Conservation (phyloP, 2,888 invertebrate species). For the Trypoxylon attenuatum region DNA sequence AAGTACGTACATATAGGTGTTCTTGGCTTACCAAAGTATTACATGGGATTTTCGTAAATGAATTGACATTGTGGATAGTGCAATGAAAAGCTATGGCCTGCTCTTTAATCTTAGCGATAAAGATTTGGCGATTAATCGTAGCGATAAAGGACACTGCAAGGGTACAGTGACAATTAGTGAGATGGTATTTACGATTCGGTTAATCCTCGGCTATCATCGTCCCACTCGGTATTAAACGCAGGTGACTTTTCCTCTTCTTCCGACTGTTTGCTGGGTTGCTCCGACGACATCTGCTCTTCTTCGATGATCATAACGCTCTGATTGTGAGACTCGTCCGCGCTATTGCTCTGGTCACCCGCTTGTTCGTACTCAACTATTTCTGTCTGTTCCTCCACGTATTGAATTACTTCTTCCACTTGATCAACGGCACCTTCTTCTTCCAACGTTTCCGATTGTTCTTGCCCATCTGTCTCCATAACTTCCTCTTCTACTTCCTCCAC, state of each 20-base stretch:
- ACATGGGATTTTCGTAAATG: too few relatives aligned
- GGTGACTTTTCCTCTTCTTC: too few relatives aligned
- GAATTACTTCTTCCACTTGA: slow-evolving; percentile 67
- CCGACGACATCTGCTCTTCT: slow-evolving; percentile 66
- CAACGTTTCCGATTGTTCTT: slow-evolving; percentile 54
- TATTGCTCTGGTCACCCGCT: slow-evolving; percentile 52
- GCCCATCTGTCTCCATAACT: slow-evolving; percentile 59
- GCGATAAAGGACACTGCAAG: too few relatives aligned
- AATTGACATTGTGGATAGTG: too few relatives aligned
- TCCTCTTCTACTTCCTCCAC: slow-evolving; percentile 69
- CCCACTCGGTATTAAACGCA: slow-evolving; percentile 66
- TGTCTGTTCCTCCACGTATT: slow-evolving; percentile 73
- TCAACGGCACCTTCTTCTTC: slow-evolving; percentile 55
- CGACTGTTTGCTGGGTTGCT: too few relatives aligned
- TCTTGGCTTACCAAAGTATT: too few relatives aligned
- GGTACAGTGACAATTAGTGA: slow-evolving; percentile 14
- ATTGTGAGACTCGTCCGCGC: slow-evolving; percentile 52
- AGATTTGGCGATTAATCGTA: too few relatives aligned
- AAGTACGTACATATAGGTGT: too few relatives aligned
- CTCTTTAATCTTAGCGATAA: too few relatives aligned
- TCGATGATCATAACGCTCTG: slow-evolving; percentile 67
- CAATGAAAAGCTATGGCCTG: too few relatives aligned
- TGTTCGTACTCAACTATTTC: slow-evolving; percentile 71
- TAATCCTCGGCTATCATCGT: slow-evolving; percentile 57
- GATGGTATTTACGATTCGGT: slow-evolving; percentile 42